Evolutionary conservation across 2,888 invertebrate species (phyloP), one percentile per base, ranked within the genome.

Genomic region (Vesta saturnalis): DNA sequence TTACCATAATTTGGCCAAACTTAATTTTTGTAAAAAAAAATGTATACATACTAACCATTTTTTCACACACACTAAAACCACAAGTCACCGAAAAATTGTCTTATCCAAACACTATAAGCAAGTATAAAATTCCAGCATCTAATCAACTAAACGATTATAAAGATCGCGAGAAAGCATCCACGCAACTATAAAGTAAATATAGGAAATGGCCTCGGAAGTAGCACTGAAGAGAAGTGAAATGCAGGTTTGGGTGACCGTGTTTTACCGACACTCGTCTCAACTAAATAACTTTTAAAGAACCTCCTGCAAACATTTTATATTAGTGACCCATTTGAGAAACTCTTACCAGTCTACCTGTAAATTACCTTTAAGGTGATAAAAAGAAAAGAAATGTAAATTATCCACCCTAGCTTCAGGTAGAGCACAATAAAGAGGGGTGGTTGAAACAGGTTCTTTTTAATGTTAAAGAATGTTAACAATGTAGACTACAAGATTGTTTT

Each of bases 261-360:
- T 80, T 76, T 82, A 80, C 80, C 78, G 79, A 73, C 78, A 76
- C 77, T 72, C 74, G 71, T 74, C 73, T 74, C 75, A 68, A 75
- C 76, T 79, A 80, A 82, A 81, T 79, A 81, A 76, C 77, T 75
- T 76, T 39, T 72, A 77, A 77, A 75, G 75, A 79, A 77, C 76
- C 76, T 76, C 74, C 70, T 71, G 74, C 71, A 72, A 77, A 76
- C 76, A 77, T 77, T 81, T 78, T 82, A 81, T 82, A 82, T 77
- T 71, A 75, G 72, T 80, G 81, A 81, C 81, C 81, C 80, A 79
- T 79, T 70, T 71, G 49, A 60, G 67, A 63, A 64, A 73, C 74
- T 74, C 73, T 74, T 73, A 73, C 71, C 64, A 67, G 69, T 66
- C 49, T 61, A 65, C 64, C 64, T 58, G 64, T 12, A 22, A n/a